A percentile compares a stretch with the other conserved stretches of the same genome.
Conservation (phyloP, 2,888 invertebrate genomes). For the Nymphalis urticae region DNA sequence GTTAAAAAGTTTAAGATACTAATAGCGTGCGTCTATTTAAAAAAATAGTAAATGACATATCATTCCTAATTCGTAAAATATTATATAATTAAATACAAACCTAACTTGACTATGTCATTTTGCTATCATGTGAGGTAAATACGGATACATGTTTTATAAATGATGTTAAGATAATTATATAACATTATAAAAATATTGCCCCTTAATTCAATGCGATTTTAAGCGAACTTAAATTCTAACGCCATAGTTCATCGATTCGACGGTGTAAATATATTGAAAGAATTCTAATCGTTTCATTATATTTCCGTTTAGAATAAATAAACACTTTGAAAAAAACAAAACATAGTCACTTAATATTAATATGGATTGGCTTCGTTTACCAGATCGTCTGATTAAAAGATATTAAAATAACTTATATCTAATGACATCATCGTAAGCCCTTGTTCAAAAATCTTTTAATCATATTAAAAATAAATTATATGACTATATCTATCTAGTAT, state of each 20-base stretch:
- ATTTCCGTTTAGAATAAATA: slow-evolving; percentile 5
- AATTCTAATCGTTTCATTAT: neutral
- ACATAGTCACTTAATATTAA: slow-evolving; percentile 16
- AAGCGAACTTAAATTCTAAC: slow-evolving; percentile 2
- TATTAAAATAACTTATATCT: slow-evolving; percentile 33
- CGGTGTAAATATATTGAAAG: slow-evolving; percentile 8
- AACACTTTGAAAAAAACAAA: slow-evolving; percentile 9
- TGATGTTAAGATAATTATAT: slow-evolving; percentile 12
- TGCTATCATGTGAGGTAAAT: neutral
- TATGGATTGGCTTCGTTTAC: slow-evolving; percentile 22
- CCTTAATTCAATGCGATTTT: slow-evolving; percentile 11
- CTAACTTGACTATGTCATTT: slow-evolving; percentile 6
- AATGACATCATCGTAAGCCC: slow-evolving; percentile 25
- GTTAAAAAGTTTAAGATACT: too few relatives aligned
- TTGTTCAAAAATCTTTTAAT: slow-evolving; percentile 30
- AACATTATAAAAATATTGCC: slow-evolving; percentile 26
- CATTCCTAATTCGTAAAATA: neutral
- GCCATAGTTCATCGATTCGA: slow-evolving; percentile 1
- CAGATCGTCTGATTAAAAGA: slow-evolving; percentile 21
- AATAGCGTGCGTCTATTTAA: neutral
- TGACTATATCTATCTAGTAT: slow-evolving; percentile 18
- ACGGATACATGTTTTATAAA: slow-evolving; percentile 2
- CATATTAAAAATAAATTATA: slow-evolving; percentile 29
- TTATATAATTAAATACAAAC: neutral
- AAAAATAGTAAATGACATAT: slow-evolving; percentile 1